These are phyloP conservation scores for Pachyuromys duprasi DNA, from an alignment of 2,797 vertebrate species.

Conservation along the genomic window DNA sequence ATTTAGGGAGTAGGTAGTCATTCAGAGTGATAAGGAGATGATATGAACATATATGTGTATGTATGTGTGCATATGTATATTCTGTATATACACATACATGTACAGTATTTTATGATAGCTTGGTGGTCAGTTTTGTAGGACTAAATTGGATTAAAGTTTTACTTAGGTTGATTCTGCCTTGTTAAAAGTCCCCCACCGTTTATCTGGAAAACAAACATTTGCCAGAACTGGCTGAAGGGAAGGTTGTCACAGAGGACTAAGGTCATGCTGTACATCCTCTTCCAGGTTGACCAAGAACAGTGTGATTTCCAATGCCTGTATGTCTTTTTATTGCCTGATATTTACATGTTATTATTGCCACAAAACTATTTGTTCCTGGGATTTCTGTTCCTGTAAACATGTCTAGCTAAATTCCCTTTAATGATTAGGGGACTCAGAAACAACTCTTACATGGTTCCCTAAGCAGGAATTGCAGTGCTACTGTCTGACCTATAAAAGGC, in stretches of 20 bases:
- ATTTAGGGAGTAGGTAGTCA: not conserved
- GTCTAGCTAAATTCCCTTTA: not conserved
- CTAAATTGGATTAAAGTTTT: not conserved
- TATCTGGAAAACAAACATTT: not conserved
- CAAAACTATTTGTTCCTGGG: not conserved
- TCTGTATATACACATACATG: not conserved
- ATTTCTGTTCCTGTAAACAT: not conserved
- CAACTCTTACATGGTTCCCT: not conserved
- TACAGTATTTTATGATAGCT: not conserved
- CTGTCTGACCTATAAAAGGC: not conserved
- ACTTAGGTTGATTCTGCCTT: not conserved
- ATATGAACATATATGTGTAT: not conserved
- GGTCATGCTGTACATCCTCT: not conserved
- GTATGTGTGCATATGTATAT: not conserved
- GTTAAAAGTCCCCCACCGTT: not conserved
- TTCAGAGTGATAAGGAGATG: not conserved
- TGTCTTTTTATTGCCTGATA: not conserved
- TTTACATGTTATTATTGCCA: not conserved
- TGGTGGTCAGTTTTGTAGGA: not conserved
- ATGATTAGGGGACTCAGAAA: not conserved
- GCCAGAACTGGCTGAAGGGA: not conserved
- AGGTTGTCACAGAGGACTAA: not conserved
- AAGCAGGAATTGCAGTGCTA: not conserved
- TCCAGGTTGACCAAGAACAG: not conserved
- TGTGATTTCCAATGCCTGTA: not conserved